Base-by-base conservation (phyloP, 2,113 vertebrate species). In the Pandion haliaetus region DNA sequence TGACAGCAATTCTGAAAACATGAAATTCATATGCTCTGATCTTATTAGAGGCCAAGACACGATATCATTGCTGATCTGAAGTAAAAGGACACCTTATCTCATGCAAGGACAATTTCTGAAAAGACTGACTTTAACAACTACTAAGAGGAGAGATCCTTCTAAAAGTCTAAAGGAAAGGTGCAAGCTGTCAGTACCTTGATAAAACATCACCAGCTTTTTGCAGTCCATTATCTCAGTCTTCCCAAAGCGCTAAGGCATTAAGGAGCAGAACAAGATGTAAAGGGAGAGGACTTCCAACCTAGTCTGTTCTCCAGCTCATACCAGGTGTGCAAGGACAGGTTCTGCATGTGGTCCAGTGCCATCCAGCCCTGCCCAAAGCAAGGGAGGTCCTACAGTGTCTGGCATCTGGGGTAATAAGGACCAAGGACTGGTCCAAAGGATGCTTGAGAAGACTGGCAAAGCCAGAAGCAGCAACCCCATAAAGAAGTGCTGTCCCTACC, bases 1-100 rank as follows among this genome's bases (percentile, higher is more conserved):
- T 82, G 70, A 96, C 62, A 96, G 86, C 59, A 69, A 82, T 92
- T 84, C 92, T 74, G 74, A 80, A 95, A 95, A 91, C 58, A 82
- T 62, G 55, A 71, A 80, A 93, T 94, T 95, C 76, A 65, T 91
- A 85, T 49, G 44, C 77, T 79, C 65, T 82, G 63, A 90, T 95
- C 91, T 87, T 82, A 92, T 90, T 95, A 96, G 77, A 95, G 83
- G 47, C 69, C n/a, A 90, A 86, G 78, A 66, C 44, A 93, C 95
- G 59, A 93, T 91, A 70, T 72, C 83, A 96, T 49, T 72, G 82
- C 87, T 87, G 65, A 82, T 93, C 79, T 95, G 80, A 95, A 96
- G 66, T 82, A 96, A 96, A 96, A 94, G 72, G 83, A 79, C 80
- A 85, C 78, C 94, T 94, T 82, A 49, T 82, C 79, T 94, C 81